These are phyloP conservation scores for Botia kubotai DNA, from an alignment of 2,797 vertebrate species.

Conservation along the genomic window DNA sequence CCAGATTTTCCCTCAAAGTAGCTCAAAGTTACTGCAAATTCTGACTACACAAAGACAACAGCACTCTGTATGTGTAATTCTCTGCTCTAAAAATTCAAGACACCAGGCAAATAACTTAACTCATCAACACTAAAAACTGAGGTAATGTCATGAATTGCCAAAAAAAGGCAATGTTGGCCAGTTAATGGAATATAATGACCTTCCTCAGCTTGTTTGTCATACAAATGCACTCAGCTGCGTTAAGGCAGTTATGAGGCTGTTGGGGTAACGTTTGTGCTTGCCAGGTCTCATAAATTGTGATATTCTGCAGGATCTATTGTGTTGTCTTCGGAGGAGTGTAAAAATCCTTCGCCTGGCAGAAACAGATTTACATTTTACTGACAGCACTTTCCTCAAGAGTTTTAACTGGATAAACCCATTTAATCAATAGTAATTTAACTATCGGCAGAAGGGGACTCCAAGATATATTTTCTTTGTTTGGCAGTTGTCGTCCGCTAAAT, in stretches of 20 bases:
- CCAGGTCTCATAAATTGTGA: slow-evolving; percentile 36
- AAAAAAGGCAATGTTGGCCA: slow-evolving; percentile 41
- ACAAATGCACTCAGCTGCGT: slow-evolving; percentile 40
- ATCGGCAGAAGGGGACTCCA: neutral
- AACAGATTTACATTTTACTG: slow-evolving; percentile 6
- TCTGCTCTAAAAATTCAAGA: slow-evolving; percentile 35
- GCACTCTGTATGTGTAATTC: slow-evolving; percentile 24
- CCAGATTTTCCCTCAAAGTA: neutral
- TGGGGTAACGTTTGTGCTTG: slow-evolving; percentile 18
- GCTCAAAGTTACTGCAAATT: neutral
- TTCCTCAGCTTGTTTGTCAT: slow-evolving; percentile 53
- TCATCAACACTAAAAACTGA: slow-evolving; percentile 54
- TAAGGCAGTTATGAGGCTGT: slow-evolving; percentile 35
- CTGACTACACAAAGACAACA: neutral
- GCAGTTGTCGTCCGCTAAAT: neutral
- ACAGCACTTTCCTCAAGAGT: slow-evolving; percentile 3
- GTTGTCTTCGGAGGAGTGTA: neutral
- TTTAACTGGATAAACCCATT: neutral
- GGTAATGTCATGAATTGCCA: slow-evolving; percentile 48
- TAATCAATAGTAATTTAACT: neutral
- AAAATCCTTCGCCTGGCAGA: slow-evolving; percentile 1
- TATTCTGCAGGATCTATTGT: slow-evolving; percentile 26
- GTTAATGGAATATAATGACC: slow-evolving; percentile 55
- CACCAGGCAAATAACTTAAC: slow-evolving; percentile 44
- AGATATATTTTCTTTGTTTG: neutral